Evolutionary conservation across 2,888 invertebrate species (phyloP).

Genomic region (Cantharis lateralis): DNA sequence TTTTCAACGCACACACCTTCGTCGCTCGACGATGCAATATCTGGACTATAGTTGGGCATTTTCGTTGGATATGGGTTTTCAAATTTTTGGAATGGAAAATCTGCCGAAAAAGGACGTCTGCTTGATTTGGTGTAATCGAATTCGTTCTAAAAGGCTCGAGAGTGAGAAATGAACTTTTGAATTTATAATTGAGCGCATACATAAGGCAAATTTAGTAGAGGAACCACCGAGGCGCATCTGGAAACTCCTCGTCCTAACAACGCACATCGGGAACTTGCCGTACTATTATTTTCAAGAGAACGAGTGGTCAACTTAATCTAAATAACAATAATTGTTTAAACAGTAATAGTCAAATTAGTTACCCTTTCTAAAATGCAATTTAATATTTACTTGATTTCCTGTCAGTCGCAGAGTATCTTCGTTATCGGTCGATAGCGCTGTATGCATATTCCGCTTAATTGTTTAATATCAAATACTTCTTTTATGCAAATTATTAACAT

Average conservation of each 20-base stretch:
- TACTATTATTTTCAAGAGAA: conserved; percentile 39
- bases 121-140: conserved; percentile 28
- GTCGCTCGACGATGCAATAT: conserved; percentile 43
- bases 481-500: neutral
- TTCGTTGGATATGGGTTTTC: neutral
- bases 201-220: conserved; percentile 36
- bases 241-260: conserved; percentile 41
- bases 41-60: conserved; percentile 30
- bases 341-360: conserved; percentile 12
- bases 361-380: conserved; percentile 5
- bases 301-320: conserved; percentile 48
- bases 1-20: conserved; percentile 34
- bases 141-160: conserved; percentile 35
- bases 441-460: conserved; percentile 8
- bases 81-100: conserved; percentile 33
- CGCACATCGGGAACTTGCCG: conserved; percentile 45
- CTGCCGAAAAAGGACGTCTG: conserved; percentile 49
- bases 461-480: neutral
- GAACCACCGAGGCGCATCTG: conserved; percentile 48
- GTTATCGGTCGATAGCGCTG: conserved; percentile 6
- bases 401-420: conserved; percentile 35
- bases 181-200: neutral
- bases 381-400: conserved; percentile 38
- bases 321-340: conserved; percentile 19
- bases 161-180: neutral